Base-by-base conservation (phyloP, 2,888 invertebrate genomes). In the Lasioglossum marginatum region DNA sequence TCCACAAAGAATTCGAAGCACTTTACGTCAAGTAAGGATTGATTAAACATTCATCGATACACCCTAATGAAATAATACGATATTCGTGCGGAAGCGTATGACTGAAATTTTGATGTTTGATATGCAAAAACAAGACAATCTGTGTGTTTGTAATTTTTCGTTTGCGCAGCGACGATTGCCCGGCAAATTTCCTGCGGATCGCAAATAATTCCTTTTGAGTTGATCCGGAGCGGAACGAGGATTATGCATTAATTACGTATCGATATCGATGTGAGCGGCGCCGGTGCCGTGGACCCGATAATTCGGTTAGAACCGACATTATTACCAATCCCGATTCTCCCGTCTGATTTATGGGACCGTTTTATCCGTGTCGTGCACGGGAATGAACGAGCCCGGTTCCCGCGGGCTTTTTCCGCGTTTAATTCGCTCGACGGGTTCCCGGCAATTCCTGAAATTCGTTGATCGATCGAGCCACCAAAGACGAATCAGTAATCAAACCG, bases 291-390 rank as follows among this genome's bases (percentile, higher is more conserved):
- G 83, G 77, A 73, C 71, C 70, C 77, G 84, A 82, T 85, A 90
- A 89, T 86, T 85, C 84, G 84, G 85, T 86, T 87, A 88, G 83
- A 83, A 82, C 48, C 60, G 86, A 81, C 86, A 87, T 87, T 87
- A 87, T 85, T 83, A 86, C 82, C 84, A 85, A 88, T 88, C 85
- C 86, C 73, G 85, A 88, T 83, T 71, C 43, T 37, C 71, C 74
- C 63, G 77, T 80, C 84, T 90, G 87, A 89, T 88, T 82, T 82
- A 80, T 77, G 77, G 75, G 68, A 70, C 60, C 79, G 73, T 85
- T 85, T 87, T 78, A 77, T 82, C 73, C 78, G 52, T 48, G 31
- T 73, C 37, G 63, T 31, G 48, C 34, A 23, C 23, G 48, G 34
- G 43, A 72, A 45, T 31, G 72, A 70, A 40, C 66, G 45, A 63